These are phyloP conservation scores for Lycophotia porphyrea DNA, from an alignment of 2,888 invertebrate species.

Conservation along the genomic window DNA sequence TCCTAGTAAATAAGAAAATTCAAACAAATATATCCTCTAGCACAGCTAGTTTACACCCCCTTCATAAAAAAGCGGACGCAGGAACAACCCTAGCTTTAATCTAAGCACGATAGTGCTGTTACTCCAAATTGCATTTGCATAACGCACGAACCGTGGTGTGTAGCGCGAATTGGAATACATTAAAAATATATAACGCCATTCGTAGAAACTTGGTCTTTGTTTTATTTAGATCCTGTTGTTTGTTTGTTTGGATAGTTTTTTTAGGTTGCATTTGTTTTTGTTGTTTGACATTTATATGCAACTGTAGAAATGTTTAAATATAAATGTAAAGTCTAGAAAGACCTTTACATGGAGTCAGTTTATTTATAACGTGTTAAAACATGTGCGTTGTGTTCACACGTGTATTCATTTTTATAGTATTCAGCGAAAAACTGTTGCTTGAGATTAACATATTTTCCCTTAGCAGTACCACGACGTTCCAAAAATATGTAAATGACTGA, in stretches of 20 bases:
- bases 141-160: slow-evolving; percentile 72
- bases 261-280: background rate
- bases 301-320: background rate
- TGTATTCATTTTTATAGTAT: background rate
- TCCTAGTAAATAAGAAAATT: slow-evolving; percentile 12
- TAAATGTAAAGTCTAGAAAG: background rate
- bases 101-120: slow-evolving; percentile 74
- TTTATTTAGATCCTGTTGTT: slow-evolving; percentile 31
- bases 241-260: slow-evolving; percentile 2
- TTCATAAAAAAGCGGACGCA: slow-evolving; percentile 19
- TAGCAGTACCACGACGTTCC: background rate
- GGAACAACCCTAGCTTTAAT: slow-evolving; percentile 44
- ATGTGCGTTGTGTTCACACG: too few relatives aligned
- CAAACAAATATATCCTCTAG: background rate
- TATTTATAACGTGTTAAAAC: background rate
- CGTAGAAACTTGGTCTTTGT: slow-evolving; percentile 34
- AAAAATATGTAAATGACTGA: background rate
- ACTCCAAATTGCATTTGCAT: slow-evolving; percentile 88
- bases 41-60: slow-evolving; percentile 14
- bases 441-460: background rate
- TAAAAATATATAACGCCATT: slow-evolving; percentile 66
- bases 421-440: background rate
- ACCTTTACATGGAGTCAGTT: background rate
- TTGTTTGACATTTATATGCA: background rate
- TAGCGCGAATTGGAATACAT: slow-evolving; percentile 67